Evolutionary conservation across 1,140 invertebrate genomes (phyloP).

Genomic region (Orius insidiosus): DNA sequence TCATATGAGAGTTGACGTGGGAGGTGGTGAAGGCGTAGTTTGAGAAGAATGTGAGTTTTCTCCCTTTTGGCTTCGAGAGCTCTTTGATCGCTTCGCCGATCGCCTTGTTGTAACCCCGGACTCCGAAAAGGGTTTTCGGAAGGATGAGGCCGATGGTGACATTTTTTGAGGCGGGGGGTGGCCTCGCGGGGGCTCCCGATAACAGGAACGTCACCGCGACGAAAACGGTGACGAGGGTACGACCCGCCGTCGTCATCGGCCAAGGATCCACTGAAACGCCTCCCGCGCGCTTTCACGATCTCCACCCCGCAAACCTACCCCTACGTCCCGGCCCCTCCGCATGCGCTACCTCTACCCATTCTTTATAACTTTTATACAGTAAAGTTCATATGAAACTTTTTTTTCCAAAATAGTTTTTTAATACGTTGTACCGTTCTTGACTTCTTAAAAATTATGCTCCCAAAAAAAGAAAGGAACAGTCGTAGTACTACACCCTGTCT

Average conservation of each 20-base stretch:
- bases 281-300: neutral
- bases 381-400: too few relatives aligned
- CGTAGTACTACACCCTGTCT: too few relatives aligned
- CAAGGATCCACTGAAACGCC: neutral
- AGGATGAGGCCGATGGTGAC: constrained; percentile 43
- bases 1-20: constrained; percentile 43
- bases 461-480: too few relatives aligned
- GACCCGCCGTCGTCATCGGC: too few relatives aligned
- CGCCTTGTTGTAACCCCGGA: constrained; percentile 45
- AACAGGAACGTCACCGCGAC: constrained; percentile 2
- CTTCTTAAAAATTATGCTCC: too few relatives aligned
- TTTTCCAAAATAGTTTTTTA: too few relatives aligned
- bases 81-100: constrained; percentile 42
- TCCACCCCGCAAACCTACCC: constrained; percentile 5
- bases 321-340: constrained; percentile 4
- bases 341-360: constrained; percentile 4
- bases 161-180: constrained; percentile 14
- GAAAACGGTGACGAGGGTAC: constrained; percentile 5
- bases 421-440: too few relatives aligned
- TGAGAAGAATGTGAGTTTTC: constrained; percentile 40
- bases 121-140: constrained; percentile 43
- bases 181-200: constrained; percentile 6
- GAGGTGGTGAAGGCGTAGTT: constrained; percentile 40
- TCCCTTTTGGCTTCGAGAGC: constrained; percentile 34
- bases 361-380: too few relatives aligned